These are phyloP conservation scores for Orthosia cruda DNA, from an alignment of 2,888 invertebrate genomes.

Conservation along the genomic window DNA sequence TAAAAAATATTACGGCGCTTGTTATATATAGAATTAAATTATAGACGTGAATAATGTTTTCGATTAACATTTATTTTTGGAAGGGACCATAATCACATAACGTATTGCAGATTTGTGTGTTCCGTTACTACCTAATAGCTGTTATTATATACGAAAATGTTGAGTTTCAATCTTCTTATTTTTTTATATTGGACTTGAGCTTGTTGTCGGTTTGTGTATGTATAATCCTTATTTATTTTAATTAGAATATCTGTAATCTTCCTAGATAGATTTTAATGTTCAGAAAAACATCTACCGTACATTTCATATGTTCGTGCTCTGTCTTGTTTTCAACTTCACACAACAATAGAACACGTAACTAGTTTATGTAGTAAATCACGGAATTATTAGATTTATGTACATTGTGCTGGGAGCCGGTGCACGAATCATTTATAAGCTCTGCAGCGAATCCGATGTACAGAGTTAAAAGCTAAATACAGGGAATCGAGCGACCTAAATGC, in stretches of 20 bases:
- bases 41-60: constrained; percentile 46
- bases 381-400: constrained; percentile 58
- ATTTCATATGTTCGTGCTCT: background rate
- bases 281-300: background rate
- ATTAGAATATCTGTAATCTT: constrained; percentile 14
- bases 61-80: constrained; percentile 55
- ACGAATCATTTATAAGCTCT: constrained; percentile 65
- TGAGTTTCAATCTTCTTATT: constrained; percentile 38
- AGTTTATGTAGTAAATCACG: constrained; percentile 55
- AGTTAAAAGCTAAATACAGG: constrained; percentile 68
- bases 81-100: constrained; percentile 41
- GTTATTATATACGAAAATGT: constrained; percentile 46
- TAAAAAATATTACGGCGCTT: constrained; percentile 64
- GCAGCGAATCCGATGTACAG: constrained; percentile 53
- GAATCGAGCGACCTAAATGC: constrained; percentile 74
- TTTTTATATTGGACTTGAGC: constrained; percentile 23
- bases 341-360: constrained; percentile 30
- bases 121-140: constrained; percentile 42
- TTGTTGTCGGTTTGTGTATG: constrained; percentile 16
- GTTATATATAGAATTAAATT: constrained; percentile 58
- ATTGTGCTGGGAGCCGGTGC: constrained; percentile 46
- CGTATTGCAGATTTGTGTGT: constrained; percentile 54
- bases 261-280: constrained; percentile 9
- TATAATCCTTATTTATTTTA: constrained; percentile 31
- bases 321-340: constrained; percentile 27